A percentile compares a stretch with the other conserved stretches of the same genome.
phyloP scores from a whole-genome alignment of 2,888 invertebrate species.

The Pterostichus madidus region DNA sequence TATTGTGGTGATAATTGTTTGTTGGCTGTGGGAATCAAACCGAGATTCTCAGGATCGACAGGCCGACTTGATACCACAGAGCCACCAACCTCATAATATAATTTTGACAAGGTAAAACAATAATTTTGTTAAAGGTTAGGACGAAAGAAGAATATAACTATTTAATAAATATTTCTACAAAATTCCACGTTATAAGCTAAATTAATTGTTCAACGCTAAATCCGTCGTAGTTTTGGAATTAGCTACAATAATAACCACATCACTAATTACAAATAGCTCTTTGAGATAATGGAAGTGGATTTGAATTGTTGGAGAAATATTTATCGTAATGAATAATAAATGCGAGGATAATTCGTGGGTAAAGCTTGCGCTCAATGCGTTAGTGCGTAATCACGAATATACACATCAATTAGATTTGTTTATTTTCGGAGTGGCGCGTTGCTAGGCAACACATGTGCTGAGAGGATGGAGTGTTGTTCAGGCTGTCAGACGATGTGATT shows the following conservation, averaged over 20 bases:
- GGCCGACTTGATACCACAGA: too few relatives aligned
- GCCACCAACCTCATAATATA: too few relatives aligned
- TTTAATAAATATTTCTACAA: too few relatives aligned
- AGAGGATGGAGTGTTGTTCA: slow-evolving; percentile 10
- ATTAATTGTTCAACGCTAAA: background rate
- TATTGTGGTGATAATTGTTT: too few relatives aligned
- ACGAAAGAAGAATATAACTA: too few relatives aligned
- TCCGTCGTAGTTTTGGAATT: background rate
- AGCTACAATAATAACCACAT: background rate
- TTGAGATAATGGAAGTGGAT: slow-evolving; percentile 16
- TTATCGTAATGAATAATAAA: slow-evolving; percentile 44
- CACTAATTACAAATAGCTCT: slow-evolving; percentile 24
- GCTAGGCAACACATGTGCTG: slow-evolving; percentile 30
- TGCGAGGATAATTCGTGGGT: background rate
- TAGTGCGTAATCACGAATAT: slow-evolving; percentile 24
- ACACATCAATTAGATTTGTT: slow-evolving; percentile 55
- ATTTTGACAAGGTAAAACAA: too few relatives aligned
- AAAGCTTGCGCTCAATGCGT: background rate
- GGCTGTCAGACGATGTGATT: background rate
- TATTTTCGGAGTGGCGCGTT: slow-evolving; percentile 34
- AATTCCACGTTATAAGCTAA: too few relatives aligned
- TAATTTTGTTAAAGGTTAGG: too few relatives aligned
- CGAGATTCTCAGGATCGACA: too few relatives aligned
- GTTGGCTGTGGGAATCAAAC: too few relatives aligned
- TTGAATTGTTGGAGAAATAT: slow-evolving; percentile 1